Percentiles rank a stretch among this genome's conserved stretches.
phyloP scores from a whole-genome alignment of 2,888 invertebrate genomes.

The Cheilosia vulpina region DNA sequence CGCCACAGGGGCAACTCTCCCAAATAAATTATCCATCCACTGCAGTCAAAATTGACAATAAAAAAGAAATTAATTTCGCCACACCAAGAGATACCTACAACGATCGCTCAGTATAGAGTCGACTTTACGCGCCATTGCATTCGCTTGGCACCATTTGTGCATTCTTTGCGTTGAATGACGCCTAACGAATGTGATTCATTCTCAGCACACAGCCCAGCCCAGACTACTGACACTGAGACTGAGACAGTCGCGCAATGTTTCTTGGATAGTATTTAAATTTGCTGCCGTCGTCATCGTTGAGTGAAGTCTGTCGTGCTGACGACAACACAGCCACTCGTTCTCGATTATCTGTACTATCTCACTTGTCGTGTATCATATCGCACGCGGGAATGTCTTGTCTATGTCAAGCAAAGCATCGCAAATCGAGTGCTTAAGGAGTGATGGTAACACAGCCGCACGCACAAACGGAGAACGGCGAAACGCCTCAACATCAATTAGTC shows the following conservation, averaged over 20 bases:
- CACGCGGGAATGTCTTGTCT: conserved; percentile 39
- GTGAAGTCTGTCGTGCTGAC: conserved; percentile 49
- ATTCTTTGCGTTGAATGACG: conserved; percentile 54
- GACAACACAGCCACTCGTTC: conserved; percentile 27
- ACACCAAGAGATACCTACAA: neutral
- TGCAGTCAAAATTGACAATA: conserved; percentile 32
- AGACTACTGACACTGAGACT: neutral
- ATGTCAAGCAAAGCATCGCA: conserved; percentile 21
- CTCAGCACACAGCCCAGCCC: conserved; percentile 2
- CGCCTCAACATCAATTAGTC: conserved; percentile 67
- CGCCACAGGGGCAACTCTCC: neutral
- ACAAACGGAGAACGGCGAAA: conserved; percentile 36
- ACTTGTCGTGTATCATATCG: conserved; percentile 24
- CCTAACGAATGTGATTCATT: conserved; percentile 53
- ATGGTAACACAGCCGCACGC: conserved; percentile 5
- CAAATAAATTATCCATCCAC: conserved; percentile 14
- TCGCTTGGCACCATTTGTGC: conserved; percentile 47
- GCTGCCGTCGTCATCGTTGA: conserved; percentile 39
- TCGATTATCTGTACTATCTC: conserved; percentile 32
- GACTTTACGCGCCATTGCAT: conserved; percentile 17
- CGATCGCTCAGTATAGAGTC: neutral
- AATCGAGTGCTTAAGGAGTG: conserved; percentile 15
- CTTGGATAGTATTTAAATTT: conserved; percentile 55
- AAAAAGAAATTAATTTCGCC: conserved; percentile 19
- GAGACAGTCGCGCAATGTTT: neutral